Base-by-base conservation (phyloP, 2,113 vertebrate genomes). In the Microcebus lehilahytsara region DNA sequence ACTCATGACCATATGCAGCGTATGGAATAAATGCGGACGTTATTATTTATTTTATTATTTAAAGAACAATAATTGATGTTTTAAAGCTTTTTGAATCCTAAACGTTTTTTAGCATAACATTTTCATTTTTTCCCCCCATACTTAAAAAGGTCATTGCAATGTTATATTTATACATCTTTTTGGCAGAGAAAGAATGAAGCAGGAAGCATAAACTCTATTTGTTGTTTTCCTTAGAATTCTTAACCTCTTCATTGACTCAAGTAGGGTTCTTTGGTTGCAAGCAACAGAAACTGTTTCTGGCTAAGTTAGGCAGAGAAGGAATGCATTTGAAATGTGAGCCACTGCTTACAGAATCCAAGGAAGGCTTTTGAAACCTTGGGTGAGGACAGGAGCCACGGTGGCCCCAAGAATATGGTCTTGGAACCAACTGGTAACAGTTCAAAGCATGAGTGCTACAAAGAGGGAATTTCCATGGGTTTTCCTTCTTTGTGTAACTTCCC, bases 11-110 rank as follows among this genome's bases (percentile, higher is more conserved):
- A 71, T 42, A 51, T 6, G 13, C 7, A 84, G 4, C 12, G 12
- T 46, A 2, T 10, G 40, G 4, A 72, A 64, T 12, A 27, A 85
- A 6, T 60, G 13, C 78, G 71, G 19, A 42, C 12, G 17, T 42
- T 53, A n/a, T 56, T 79, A 74, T 67, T 95, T 66, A 69, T 83
- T 85, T 75, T 69, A 74, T 89, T 92, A 85, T 84, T 88, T 89
- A 42, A 19, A 84, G 72, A 96, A 79, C 6, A 49, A 5, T 17
- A 49, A 25, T 49, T 51, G 16, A 51, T 78, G 51, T 20, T 77
- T 77, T 49, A 46, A 66, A 91, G 23, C 0, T 25, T 69, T 16
- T 58, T 53, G 51, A 66, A 3, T 53, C 56, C 40, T 27, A 49
- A 87, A 87, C 3, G 80, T 64, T 93, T 46, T 56, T 92, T 87